These are phyloP conservation scores for Odobenus rosmarus DNA, from an alignment of 2,113 vertebrate species.

Conservation along the genomic window DNA sequence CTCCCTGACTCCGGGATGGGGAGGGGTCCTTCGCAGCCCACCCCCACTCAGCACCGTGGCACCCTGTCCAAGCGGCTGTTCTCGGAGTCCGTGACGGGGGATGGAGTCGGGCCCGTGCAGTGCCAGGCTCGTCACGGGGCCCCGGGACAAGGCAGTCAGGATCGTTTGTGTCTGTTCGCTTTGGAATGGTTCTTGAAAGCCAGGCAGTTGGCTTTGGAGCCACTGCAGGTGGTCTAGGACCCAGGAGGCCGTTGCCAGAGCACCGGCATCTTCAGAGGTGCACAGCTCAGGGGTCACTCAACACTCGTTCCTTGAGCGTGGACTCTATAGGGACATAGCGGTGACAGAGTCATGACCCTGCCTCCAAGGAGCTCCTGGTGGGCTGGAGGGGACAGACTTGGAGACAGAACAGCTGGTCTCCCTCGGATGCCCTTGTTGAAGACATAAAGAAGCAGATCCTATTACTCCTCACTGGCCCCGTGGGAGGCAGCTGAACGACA, in stretches of 20 bases:
- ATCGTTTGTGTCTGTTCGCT: background rate
- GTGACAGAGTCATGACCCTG: fast-evolving
- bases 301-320: background rate
- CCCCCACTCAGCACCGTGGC: fast-evolving
- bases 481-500: background rate
- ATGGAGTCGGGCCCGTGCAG: fast-evolving
- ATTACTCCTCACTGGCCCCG: fast-evolving
- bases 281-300: background rate
- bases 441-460: fast-evolving
- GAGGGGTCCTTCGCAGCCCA: background rate
- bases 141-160: background rate
- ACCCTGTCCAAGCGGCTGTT: background rate
- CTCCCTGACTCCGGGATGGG: too few species aligned
- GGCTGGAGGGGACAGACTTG: background rate
- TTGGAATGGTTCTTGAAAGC: background rate
- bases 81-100: fast-evolving
- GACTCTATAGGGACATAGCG: background rate
- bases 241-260: background rate
- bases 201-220: background rate
- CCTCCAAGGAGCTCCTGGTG: background rate
- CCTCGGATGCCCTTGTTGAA: background rate
- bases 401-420: background rate
- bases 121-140: background rate
- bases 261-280: background rate
- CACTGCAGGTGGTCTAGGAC: too few species aligned